Evolutionary conservation across 2,888 invertebrate genomes (phyloP).

Genomic region (Polymixis lichenea): DNA sequence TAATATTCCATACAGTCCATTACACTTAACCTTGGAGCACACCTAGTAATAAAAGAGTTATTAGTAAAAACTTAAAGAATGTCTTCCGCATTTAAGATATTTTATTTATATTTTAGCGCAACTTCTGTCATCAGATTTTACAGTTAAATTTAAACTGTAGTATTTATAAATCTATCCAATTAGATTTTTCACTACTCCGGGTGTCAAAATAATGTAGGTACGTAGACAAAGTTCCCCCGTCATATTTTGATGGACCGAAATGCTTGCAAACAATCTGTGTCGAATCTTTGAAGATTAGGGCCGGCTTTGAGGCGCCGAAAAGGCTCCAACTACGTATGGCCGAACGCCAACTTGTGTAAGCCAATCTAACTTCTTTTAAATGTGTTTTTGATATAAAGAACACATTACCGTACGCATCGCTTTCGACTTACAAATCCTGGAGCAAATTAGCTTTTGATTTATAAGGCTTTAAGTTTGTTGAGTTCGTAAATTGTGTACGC

Average conservation of each 20-base stretch:
- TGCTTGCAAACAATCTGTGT: conserved; percentile 88
- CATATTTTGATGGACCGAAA: conserved; percentile 87
- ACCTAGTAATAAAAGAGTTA: neutral
- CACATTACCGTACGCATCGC: conserved; percentile 87
- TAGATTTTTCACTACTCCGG: conserved; percentile 64
- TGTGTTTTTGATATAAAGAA: conserved; percentile 90
- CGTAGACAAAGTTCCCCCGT: conserved; percentile 81
- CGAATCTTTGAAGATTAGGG: conserved; percentile 87
- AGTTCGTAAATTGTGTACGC: conserved; percentile 65
- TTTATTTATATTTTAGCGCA: neutral
- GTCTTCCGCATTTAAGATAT: neutral
- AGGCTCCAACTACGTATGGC: conserved; percentile 87
- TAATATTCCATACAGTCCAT: conserved; percentile 57
- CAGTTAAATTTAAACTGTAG: neutral
- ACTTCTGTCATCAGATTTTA: neutral
- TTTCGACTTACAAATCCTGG: conserved; percentile 82
- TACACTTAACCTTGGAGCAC: neutral
- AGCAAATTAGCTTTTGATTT: conserved; percentile 89
- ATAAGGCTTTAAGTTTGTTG: conserved; percentile 80
- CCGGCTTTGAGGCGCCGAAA: conserved; percentile 84
- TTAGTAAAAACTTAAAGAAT: neutral
- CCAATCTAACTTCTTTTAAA: conserved; percentile 91
- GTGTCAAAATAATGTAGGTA: conserved; percentile 79
- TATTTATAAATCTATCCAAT: conserved; percentile 43
- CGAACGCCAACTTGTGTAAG: conserved; percentile 88